Evolutionary conservation across 2,797 vertebrate genomes (phyloP).

Genomic region (Corythornis leucogaster): DNA sequence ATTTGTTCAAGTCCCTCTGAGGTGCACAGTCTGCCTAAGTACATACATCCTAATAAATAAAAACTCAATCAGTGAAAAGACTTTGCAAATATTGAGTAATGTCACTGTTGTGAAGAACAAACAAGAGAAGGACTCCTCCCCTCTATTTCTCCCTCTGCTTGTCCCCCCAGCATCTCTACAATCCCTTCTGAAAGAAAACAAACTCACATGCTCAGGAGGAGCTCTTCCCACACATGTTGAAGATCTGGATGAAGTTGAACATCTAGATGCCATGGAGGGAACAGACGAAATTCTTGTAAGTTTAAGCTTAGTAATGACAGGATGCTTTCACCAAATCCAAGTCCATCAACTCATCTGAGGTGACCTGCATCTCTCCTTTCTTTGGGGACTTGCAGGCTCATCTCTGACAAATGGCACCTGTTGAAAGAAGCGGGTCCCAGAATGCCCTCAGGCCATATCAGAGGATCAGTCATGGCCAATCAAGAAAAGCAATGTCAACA

Average conservation of each 20-base stretch:
- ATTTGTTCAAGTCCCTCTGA: slow-evolving; percentile 22
- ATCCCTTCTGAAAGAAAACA: not conserved
- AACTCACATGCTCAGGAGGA: not conserved
- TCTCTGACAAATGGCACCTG: not conserved
- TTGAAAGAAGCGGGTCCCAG: not conserved
- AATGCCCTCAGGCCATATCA: not conserved
- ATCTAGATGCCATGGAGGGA: not conserved
- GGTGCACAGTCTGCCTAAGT: not conserved
- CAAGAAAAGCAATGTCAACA: not conserved
- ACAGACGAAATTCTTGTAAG: not conserved
- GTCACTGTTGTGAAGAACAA: not conserved
- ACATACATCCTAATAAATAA: slow-evolving; percentile 30
- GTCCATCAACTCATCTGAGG: not conserved
- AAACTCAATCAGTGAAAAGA: not conserved
- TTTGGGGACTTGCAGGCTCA: not conserved
- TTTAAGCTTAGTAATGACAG: not conserved
- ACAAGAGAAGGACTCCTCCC: not conserved
- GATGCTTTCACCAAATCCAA: not conserved
- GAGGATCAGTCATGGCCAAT: not conserved
- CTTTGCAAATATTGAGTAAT: not conserved
- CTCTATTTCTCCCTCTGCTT: not conserved
- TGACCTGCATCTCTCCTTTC: not conserved
- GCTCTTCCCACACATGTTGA: not conserved
- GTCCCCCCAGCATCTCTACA: rapidly evolving
- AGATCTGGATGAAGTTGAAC: not conserved